These are phyloP conservation scores for Talpa occidentalis DNA, from an alignment of 2,113 vertebrate species.

Conservation along the genomic window DNA sequence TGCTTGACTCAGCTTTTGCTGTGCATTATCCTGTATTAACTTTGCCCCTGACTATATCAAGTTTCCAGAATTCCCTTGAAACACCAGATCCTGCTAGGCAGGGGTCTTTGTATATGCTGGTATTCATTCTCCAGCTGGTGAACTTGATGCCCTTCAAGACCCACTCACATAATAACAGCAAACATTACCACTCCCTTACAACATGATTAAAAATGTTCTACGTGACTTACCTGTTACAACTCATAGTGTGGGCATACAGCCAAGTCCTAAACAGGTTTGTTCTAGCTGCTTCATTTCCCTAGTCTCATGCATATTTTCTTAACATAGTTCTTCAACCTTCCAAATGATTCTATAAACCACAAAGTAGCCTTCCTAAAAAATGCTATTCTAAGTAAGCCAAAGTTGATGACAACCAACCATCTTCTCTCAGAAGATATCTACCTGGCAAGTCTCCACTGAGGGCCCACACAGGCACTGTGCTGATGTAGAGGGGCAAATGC, in stretches of 20 bases:
- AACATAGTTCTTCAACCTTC: neutral
- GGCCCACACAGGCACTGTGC: neutral
- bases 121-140: neutral
- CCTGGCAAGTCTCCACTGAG: neutral
- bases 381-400: neutral
- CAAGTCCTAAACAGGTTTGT: neutral
- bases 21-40: neutral
- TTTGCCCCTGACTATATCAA: neutral
- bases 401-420: neutral
- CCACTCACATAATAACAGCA: neutral
- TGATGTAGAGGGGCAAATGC: neutral
- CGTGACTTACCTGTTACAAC: conserved; percentile 1
- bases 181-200: neutral
- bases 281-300: neutral
- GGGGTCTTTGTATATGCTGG: neutral
- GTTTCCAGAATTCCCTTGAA: neutral
- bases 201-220: neutral
- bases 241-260: neutral
- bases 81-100: neutral
- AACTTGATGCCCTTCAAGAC: neutral
- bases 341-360: neutral
- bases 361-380: neutral
- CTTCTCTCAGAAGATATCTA: neutral
- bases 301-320: neutral
- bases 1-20: neutral